Evolutionary conservation across 2,888 invertebrate genomes (phyloP).

Genomic region (Epicampocera succincta): DNA sequence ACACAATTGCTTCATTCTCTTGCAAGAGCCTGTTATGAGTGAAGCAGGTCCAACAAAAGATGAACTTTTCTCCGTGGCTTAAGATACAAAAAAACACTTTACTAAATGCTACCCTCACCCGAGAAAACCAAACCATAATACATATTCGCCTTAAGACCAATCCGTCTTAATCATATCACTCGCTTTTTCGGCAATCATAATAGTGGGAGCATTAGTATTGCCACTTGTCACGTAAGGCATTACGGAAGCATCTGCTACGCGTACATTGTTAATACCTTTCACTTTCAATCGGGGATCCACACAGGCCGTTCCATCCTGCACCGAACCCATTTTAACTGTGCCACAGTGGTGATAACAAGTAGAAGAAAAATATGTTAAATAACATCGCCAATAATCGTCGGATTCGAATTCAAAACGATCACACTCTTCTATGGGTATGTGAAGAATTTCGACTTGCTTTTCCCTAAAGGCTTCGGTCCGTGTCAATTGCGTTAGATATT

Average conservation of each 20-base stretch:
- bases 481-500: conserved; percentile 77
- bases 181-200: conserved; percentile 93
- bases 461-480: conserved; percentile 80
- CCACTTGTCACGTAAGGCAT: conserved; percentile 89
- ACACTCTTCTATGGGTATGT: conserved; percentile 72
- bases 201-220: conserved; percentile 91
- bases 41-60: no score
- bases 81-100: neutral
- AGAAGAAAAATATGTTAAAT: conserved; percentile 84
- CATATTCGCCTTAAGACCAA: conserved; percentile 61
- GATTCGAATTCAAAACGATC: conserved; percentile 74
- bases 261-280: conserved; percentile 85
- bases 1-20: no score
- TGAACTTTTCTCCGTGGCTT: no score
- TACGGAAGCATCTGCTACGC: conserved; percentile 88
- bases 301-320: conserved; percentile 84
- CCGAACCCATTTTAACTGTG: conserved; percentile 88
- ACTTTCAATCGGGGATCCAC: conserved; percentile 86
- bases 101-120: conserved; percentile 81
- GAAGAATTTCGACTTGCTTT: conserved; percentile 74
- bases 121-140: neutral
- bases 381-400: conserved; percentile 86
- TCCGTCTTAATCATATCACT: conserved; percentile 83
- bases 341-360: conserved; percentile 87
- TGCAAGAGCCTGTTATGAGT: no score